Conservation (phyloP, 1,140 invertebrate genomes). For the Agraylea sexmaculata region DNA sequence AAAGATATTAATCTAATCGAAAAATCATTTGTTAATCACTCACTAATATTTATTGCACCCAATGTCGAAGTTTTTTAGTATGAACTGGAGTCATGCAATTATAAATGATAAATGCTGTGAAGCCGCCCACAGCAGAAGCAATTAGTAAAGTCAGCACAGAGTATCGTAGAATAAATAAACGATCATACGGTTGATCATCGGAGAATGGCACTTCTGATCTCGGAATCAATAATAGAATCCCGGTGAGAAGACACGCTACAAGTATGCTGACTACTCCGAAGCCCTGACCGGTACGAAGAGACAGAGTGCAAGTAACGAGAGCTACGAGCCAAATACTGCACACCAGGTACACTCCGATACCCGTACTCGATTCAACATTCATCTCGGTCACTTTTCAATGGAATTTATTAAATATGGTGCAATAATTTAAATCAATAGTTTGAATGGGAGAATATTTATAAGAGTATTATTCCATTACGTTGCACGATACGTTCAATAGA, state of each 20-base stretch:
- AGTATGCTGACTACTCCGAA: slow-evolving; percentile 29
- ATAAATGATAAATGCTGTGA: slow-evolving; percentile 27
- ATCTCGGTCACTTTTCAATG: no score
- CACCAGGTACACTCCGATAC: slow-evolving; percentile 32
- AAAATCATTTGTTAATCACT: slow-evolving; percentile 6
- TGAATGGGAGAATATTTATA: no score
- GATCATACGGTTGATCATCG: slow-evolving; percentile 32
- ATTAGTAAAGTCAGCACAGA: slow-evolving; percentile 27
- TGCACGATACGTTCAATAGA: no score
- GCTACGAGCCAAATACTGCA: slow-evolving; percentile 30
- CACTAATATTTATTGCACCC: slow-evolving; percentile 22
- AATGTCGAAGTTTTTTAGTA: slow-evolving; percentile 29
- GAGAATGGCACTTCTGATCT: slow-evolving; percentile 23
- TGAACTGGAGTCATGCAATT: slow-evolving; percentile 28
- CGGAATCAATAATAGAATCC: slow-evolving; percentile 25
- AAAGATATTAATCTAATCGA: no score
- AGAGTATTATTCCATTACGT: no score
- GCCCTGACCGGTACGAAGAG: slow-evolving; percentile 31
- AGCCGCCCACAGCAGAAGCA: slow-evolving; percentile 24
- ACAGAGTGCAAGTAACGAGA: slow-evolving; percentile 30
- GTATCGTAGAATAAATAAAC: slow-evolving; percentile 27
- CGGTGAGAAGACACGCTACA: slow-evolving; percentile 26
- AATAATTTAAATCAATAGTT: no score
- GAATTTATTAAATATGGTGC: no score
- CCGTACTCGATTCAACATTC: slow-evolving; percentile 18